These are phyloP conservation scores for Seladonia tumulorum DNA, from an alignment of 2,888 invertebrate species.

Conservation along the genomic window DNA sequence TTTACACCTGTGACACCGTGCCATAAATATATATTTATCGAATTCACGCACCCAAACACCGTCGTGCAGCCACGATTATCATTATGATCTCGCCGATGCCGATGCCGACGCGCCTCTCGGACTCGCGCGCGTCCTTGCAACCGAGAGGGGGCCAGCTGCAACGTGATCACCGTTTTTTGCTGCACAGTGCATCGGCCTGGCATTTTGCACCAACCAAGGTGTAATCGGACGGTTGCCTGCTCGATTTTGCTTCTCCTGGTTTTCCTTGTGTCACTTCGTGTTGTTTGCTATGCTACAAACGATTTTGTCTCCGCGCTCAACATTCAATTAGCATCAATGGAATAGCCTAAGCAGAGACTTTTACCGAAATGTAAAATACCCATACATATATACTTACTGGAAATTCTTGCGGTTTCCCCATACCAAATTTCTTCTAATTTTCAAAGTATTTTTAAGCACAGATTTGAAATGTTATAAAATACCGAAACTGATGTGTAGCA, in stretches of 20 bases:
- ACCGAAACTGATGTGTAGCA: too few species aligned
- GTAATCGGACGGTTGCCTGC: slow-evolving; percentile 12
- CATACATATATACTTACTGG: too few species aligned
- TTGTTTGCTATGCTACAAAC: background rate
- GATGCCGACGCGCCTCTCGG: slow-evolving; percentile 14
- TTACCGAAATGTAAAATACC: too few species aligned
- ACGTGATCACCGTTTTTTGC: slow-evolving; percentile 15
- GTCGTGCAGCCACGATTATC: slow-evolving; percentile 44
- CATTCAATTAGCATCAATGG: too few species aligned
- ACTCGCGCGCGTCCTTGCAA: slow-evolving; percentile 28
- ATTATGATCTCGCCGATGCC: slow-evolving; percentile 53
- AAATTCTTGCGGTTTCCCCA: too few species aligned
- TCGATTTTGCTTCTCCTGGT: background rate
- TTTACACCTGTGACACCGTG: slow-evolving; percentile 50
- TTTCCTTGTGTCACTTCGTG: background rate
- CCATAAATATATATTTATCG: slow-evolving; percentile 55
- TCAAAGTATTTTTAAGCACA: too few species aligned
- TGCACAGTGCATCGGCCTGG: slow-evolving; percentile 4
- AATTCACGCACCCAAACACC: slow-evolving; percentile 56
- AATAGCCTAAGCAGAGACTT: too few species aligned
- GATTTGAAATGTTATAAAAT: too few species aligned
- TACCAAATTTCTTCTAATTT: too few species aligned
- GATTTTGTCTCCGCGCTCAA: background rate
- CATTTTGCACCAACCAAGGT: background rate
- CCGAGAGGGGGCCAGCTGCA: slow-evolving; percentile 58